Conservation (phyloP, 2,888 invertebrate species). For the Andrena bucephala region DNA sequence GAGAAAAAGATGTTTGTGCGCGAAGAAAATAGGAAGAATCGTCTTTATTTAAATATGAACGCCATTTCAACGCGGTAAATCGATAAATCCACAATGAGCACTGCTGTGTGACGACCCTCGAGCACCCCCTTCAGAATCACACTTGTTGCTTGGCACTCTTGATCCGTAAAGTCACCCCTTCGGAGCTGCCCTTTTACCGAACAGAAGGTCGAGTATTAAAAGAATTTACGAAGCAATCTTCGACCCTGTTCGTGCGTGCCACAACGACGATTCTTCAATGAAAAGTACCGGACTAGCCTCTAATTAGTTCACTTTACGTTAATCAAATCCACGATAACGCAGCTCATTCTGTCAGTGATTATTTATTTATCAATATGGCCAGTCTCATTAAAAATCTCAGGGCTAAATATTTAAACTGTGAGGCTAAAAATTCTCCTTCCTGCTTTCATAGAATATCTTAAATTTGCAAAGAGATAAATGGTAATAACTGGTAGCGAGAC, state of each 20-base stretch:
- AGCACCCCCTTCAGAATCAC: constrained; percentile 79
- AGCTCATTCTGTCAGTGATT: too few species aligned
- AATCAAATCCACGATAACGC: too few species aligned
- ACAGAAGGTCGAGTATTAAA: constrained; percentile 70
- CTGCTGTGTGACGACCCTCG: constrained; percentile 58
- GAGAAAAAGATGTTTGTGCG: neutral
- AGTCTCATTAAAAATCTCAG: too few species aligned
- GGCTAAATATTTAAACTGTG: too few species aligned
- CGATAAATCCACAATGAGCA: constrained; percentile 70
- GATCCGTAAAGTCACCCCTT: constrained; percentile 69
- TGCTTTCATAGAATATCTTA: too few species aligned
- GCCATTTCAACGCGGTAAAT: constrained; percentile 54
- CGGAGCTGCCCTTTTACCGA: constrained; percentile 65
- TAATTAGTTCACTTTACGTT: neutral
- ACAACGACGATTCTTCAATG: constrained; percentile 35
- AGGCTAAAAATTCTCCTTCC: too few species aligned
- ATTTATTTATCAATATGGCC: too few species aligned
- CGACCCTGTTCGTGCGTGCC: constrained; percentile 61
- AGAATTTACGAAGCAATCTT: constrained; percentile 78
- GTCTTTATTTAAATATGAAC: constrained; percentile 54
- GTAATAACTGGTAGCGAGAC: too few species aligned
- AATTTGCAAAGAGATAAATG: too few species aligned
- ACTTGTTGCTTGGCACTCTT: constrained; percentile 82
- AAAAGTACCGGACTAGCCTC: neutral
- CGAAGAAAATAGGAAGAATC: neutral